phyloP scores from a whole-genome alignment of 2,113 vertebrate genomes.

The Gorsachius goisagi region DNA sequence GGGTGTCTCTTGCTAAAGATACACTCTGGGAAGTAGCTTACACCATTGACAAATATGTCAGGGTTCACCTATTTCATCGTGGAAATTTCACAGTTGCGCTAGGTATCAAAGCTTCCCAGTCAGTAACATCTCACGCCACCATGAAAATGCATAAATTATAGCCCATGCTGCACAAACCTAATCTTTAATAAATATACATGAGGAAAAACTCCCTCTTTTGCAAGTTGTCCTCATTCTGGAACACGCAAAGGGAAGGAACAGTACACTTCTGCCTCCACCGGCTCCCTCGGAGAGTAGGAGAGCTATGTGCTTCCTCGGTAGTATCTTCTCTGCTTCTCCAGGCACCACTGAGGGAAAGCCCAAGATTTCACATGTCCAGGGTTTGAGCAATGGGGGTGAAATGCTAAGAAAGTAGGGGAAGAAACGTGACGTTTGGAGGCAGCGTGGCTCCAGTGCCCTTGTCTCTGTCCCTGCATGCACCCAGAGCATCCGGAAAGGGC shows the following conservation, averaged over 20 bases:
- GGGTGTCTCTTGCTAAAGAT: background rate
- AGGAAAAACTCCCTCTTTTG: background rate
- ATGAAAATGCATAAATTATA: background rate
- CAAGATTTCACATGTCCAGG: background rate
- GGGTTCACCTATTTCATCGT: background rate
- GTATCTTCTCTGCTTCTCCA: background rate
- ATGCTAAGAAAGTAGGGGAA: background rate
- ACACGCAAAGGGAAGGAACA: background rate
- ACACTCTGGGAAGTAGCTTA: background rate
- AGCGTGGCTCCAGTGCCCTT: fast-evolving
- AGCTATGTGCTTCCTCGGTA: background rate
- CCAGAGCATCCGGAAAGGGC: background rate
- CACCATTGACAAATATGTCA: fast-evolving
- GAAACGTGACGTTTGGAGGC: background rate
- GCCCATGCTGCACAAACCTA: background rate
- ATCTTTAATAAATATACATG: background rate
- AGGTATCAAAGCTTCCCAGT: background rate
- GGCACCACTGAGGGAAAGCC: background rate
- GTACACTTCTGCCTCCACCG: background rate
- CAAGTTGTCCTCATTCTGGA: background rate
- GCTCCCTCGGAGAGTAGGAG: background rate
- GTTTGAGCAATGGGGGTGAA: background rate
- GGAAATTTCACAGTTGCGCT: background rate
- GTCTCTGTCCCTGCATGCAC: background rate
- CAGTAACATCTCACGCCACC: background rate